These are phyloP conservation scores for Neosilurus mollespiculum DNA, from an alignment of 2,797 vertebrate genomes.

Conservation along the genomic window DNA sequence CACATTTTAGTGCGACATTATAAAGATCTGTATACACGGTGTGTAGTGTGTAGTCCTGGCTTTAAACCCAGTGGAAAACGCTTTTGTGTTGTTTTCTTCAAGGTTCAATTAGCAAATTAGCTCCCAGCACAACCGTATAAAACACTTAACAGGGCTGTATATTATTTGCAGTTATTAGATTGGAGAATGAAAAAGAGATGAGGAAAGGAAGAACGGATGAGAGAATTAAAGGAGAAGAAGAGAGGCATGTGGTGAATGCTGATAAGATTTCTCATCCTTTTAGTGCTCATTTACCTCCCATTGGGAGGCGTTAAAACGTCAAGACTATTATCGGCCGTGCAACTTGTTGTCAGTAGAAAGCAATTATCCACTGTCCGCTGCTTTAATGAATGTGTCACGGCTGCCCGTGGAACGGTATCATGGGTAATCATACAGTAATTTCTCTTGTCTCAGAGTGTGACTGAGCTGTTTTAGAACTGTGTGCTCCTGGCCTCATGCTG, in stretches of 20 bases:
- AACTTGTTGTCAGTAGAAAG: conserved; percentile 63
- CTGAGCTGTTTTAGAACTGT: conserved; percentile 25
- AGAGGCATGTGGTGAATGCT: conserved; percentile 41
- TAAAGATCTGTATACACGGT: neutral
- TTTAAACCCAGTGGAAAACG: neutral
- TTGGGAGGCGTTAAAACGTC: conserved; percentile 59
- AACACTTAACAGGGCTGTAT: conserved; percentile 20
- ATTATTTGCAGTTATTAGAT: conserved; percentile 22
- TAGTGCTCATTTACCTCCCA: conserved; percentile 57
- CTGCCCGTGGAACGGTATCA: conserved; percentile 29
- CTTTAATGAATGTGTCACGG: conserved; percentile 53
- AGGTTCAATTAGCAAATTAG: conserved; percentile 26
- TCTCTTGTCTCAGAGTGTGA: conserved; percentile 40
- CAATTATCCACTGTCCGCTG: conserved; percentile 63
- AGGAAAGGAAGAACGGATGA: conserved; percentile 14
- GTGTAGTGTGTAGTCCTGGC: neutral
- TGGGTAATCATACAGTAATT: conserved; percentile 54
- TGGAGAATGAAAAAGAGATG: conserved; percentile 19
- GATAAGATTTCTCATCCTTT: conserved; percentile 50
- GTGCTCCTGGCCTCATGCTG: conserved; percentile 12
- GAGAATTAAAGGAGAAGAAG: conserved; percentile 34
- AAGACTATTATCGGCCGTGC: conserved; percentile 62
- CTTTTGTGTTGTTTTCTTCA: neutral
- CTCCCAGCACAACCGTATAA: neutral
- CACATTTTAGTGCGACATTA: conserved; percentile 13